Conservation (phyloP, 2,888 invertebrate genomes). For the Dryomyza anilis region DNA sequence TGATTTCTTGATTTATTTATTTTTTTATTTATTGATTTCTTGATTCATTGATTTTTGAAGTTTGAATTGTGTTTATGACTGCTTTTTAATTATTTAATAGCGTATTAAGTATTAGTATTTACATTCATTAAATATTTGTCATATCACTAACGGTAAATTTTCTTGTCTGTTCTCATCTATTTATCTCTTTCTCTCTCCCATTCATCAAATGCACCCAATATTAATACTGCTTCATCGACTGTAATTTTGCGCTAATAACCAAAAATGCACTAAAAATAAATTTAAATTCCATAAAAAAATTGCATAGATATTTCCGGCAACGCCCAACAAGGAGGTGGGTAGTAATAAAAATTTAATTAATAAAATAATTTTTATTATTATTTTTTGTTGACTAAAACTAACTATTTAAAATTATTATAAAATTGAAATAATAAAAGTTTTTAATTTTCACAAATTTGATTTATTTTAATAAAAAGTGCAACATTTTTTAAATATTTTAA, state of each 20-base stretch:
- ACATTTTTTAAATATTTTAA: too few species aligned
- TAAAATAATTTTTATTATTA: background rate
- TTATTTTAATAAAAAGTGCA: too few species aligned
- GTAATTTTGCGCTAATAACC: constrained; percentile 1
- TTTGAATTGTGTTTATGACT: background rate
- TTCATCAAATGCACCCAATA: constrained; percentile 33
- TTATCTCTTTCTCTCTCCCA: constrained; percentile 30
- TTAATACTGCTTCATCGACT: constrained; percentile 4
- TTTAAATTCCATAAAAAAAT: constrained; percentile 26
- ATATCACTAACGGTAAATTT: background rate
- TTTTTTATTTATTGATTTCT: too few species aligned
- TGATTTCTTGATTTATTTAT: too few species aligned
- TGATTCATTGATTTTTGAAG: too few species aligned
- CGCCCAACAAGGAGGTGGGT: constrained; percentile 62
- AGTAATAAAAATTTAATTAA: constrained; percentile 32
- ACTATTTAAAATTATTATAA: too few species aligned
- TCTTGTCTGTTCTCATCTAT: constrained; percentile 27
- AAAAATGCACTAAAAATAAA: constrained; percentile 19
- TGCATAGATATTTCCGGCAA: constrained; percentile 61
- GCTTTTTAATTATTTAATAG: background rate
- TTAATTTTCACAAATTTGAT: too few species aligned
- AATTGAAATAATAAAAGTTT: too few species aligned
- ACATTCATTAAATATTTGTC: too few species aligned
- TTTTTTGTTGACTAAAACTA: background rate
- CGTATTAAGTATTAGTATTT: too few species aligned